Evolutionary conservation across 2,797 vertebrate species (phyloP), one percentile per base, ranked within the genome.

Genomic region (Leptoclinus maculatus): DNA sequence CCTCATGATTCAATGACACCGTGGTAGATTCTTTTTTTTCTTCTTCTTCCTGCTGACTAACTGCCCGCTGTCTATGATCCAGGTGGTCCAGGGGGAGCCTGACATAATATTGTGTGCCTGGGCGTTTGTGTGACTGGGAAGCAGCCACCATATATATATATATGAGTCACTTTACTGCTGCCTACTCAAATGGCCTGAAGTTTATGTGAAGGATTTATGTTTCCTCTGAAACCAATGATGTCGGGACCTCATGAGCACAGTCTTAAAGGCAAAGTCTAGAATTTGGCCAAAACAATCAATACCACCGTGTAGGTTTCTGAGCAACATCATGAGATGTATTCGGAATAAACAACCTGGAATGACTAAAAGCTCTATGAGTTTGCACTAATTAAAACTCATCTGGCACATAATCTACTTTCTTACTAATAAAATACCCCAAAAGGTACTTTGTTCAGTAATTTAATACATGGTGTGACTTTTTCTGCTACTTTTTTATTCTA

Each of bases 191-290:
- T 47, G 13, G 11, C 38, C 65, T 51, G 16, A 54, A 36, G 41
- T 74, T 83, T 75, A 78, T 78, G 62, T 64, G 32, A 19, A 64
- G 63, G 74, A 72, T 87, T 79, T 83, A 65, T 62, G 58, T 71
- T 70, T 54, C 69, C 29, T 70, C 23, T 45, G 65, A 83, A 81
- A 82, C 34, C 59, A 63, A 73, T 60, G 66, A 67, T 60, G 70
- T 79, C 54, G 47, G 16, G 3, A 80, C 71, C 64, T 47, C 3
- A 34, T 63, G 54, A 64, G 29, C 25, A 41, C 36, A 64, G 27
- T 57, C 75, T 51, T 58, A 1, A 76, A 63, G 32, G 34, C 59
- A 36, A 9, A 38, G 23, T 49, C 23, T n/a, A 49, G 27, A 76
- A 64, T 21, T 36, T 53, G 29, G 71, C 70, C 51, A 39, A 39